Evolutionary conservation across 2,113 vertebrate genomes (phyloP), one percentile per base, ranked within the genome.

Genomic region (Polyodon spathula): DNA sequence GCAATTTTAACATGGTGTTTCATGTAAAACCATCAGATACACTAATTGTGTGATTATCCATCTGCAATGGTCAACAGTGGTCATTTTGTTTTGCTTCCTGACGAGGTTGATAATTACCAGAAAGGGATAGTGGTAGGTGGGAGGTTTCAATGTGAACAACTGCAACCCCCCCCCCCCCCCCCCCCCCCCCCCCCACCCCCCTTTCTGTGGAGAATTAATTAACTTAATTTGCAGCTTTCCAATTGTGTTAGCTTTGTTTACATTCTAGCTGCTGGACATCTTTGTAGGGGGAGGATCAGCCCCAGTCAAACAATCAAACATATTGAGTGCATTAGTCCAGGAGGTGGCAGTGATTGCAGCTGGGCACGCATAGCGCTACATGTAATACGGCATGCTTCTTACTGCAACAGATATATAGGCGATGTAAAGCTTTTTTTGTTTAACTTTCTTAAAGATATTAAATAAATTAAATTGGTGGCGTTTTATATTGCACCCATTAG

Each of bases 281-380:
- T 68, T 37, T 60, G 27, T 59, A 50, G 12, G 15, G 12, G 10
- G 48, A 12, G 48, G 48, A 50, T 50, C 48, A 14, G 48, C 51
- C 14, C 14, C 43, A 40, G 17, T 40, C 58, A 37, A 59, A 37
- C 4, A 58, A 50, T 44, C 54, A 46, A 2, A 44, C 54, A 51
- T 15, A 54, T 59, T 63, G 39, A 37, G 10, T 40, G 40, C 3
- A 37, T 55, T 14, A 63, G 58, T 71, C 68, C 72, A 74, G 66
- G 64, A 74, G 72, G 63, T 69, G 72, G 72, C 67, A 68, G 60
- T 74, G 72, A 66, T 58, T 64, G 63, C 63, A 64, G 52, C 52
- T 61, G 46, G 64, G 55, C 6, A 8, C 37, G 4, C 46, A 52
- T 9, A 27, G 27, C 38, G 17, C n/a, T 37, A 52, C 38, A 12